These are phyloP conservation scores for Melipona beecheii DNA, from an alignment of 2,888 invertebrate species.

Conservation along the genomic window DNA sequence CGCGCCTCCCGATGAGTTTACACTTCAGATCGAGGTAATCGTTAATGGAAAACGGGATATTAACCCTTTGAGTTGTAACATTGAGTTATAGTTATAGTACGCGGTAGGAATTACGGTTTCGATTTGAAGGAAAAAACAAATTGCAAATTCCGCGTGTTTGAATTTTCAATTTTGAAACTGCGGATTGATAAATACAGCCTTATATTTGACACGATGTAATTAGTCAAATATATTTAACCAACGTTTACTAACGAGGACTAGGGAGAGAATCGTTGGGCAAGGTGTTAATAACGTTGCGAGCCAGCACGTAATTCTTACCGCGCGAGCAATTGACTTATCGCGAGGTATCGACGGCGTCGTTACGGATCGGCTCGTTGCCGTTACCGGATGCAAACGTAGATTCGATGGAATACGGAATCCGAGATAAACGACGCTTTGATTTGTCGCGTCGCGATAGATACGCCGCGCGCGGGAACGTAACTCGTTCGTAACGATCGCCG, in stretches of 20 bases:
- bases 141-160: no score
- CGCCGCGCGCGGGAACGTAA: not conserved
- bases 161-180: no score
- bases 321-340: constrained; percentile 27
- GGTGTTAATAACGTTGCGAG: constrained; percentile 18
- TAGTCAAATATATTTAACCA: no score
- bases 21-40: constrained; percentile 7
- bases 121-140: no score
- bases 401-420: not conserved
- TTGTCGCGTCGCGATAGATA: not conserved
- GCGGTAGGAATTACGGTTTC: no score
- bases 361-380: not conserved
- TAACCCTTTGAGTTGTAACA: not conserved
- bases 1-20: constrained; percentile 37
- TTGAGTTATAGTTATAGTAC: no score
- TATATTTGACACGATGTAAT: no score
- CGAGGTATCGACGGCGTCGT: constrained; percentile 1
- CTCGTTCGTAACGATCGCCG: not conserved
- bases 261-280: no score
- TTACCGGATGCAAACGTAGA: not conserved
- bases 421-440: constrained; percentile 5
- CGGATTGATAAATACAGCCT: no score
- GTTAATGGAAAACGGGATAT: constrained; percentile 46
- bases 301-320: constrained; percentile 29
- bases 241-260: no score